A percentile compares a stretch with the other conserved stretches of the same genome.
Evolutionary conservation across 1,140 invertebrate genomes (phyloP).

Genomic region (Sarcophaga peregrina): DNA sequence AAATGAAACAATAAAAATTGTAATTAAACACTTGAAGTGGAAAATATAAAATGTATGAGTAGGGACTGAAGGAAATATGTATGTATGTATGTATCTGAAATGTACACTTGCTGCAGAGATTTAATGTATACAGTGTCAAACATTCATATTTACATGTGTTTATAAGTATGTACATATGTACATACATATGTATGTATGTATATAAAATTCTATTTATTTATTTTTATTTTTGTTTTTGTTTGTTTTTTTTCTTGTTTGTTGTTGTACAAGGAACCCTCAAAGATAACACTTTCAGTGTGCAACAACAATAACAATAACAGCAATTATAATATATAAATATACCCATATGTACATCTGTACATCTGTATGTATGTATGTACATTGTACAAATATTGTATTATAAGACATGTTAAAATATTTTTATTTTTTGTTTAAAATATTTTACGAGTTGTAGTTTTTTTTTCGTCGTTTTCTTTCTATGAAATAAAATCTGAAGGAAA

Average conservation of each 20-base stretch:
- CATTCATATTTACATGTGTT: background rate
- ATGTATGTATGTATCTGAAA: too few relatives aligned
- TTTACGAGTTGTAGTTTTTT: too few relatives aligned
- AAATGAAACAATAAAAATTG: constrained; percentile 18
- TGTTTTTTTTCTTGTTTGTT: too few relatives aligned
- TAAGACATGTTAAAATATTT: constrained; percentile 17
- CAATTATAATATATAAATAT: background rate
- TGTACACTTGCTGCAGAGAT: too few relatives aligned
- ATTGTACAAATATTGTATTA: background rate
- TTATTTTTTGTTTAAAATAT: constrained; percentile 4
- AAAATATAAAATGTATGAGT: too few relatives aligned
- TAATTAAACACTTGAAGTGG: constrained; percentile 32
- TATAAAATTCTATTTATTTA: background rate
- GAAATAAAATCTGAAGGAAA: background rate
- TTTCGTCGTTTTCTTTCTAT: background rate
- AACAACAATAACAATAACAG: background rate
- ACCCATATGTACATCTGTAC: too few relatives aligned
- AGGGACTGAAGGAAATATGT: background rate
- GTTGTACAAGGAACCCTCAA: constrained; percentile 15
- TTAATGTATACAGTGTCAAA: too few relatives aligned
- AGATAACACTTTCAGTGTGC: constrained; percentile 24
- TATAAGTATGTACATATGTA: background rate
- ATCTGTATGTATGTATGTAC: too few relatives aligned
- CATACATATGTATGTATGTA: background rate
- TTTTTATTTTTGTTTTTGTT: background rate